Evolutionary conservation across 2,113 vertebrate species (phyloP), one percentile per base, ranked within the genome.

Genomic region (Alethe diademata): DNA sequence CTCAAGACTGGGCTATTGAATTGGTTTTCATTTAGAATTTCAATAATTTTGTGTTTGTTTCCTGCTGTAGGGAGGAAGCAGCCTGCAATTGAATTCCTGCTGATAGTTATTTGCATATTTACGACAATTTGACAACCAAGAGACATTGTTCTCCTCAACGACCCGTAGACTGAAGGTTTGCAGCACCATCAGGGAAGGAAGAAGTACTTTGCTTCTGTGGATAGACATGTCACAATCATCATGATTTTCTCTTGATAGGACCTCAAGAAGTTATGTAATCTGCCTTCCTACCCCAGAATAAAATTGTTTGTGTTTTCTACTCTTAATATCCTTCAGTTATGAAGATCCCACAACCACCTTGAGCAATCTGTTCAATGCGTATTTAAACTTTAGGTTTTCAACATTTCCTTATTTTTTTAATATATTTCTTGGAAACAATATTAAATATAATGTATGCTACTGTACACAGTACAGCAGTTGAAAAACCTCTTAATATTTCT

Each of bases 401-500:
- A 86, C 4, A 2, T 70, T 87, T 29, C 8, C 33, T 31, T 71
- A 43, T 17, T 70, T 75, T 89, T 76, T 28, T 50, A 9, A 26
- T 57, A 38, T 62, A 72, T 79, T 82, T 90, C 54, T 82, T 72
- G 54, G 54, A 83, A 92, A 88, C 14, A 57, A 64, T 25, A 82
- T 86, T 92, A 31, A 73, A 91, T 82, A 62, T 57, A 90, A 76
- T 18, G 9, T 82, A 62, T 60, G 17, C 29, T 82, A 47, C 54
- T 58, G 70, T 58, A 88, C n/a, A 71, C 15, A 58, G 71, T 80
- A 36, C 12, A 82, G 47, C 20, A 78, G 20, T 43, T 83, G 42
- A 85, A 79, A 90, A 89, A 61, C 4, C 42, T 79, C 74, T 91
- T 92, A 79, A 82, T n/a, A 14, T 9, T 93, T 94, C 87, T 73